Percentiles rank a stretch among this genome's conserved stretches.
These are phyloP conservation scores for Leucoraja ocellata DNA, from an alignment of 2,797 vertebrate species.

Conservation along the genomic window DNA sequence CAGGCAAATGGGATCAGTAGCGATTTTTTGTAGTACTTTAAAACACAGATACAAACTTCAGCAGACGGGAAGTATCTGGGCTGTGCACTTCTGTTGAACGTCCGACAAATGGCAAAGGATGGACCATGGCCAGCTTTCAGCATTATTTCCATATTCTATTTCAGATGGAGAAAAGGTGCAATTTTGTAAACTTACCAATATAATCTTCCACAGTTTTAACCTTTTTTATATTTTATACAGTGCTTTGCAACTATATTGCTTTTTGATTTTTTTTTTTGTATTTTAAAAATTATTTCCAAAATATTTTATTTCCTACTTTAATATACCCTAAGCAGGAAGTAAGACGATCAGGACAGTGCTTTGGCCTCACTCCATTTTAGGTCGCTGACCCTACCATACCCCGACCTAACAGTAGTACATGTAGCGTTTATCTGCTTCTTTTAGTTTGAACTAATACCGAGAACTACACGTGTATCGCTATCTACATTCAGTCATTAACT, in stretches of 20 bases:
- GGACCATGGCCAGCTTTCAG: conserved; percentile 77
- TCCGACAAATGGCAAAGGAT: conserved; percentile 69
- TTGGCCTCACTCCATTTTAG: conserved; percentile 77
- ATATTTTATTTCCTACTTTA: conserved; percentile 74
- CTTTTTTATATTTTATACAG: conserved; percentile 82
- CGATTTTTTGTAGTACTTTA: conserved; percentile 68
- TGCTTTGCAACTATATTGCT: conserved; percentile 87
- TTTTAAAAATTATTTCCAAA: conserved; percentile 60
- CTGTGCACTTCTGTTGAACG: conserved; percentile 72
- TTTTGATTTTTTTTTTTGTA: conserved; percentile 65
- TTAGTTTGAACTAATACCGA: conserved; percentile 73
- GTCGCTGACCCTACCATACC: conserved; percentile 71
- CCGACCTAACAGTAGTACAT: conserved; percentile 78
- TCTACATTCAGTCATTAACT: conserved; percentile 84
- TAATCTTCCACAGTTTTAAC: conserved; percentile 84
- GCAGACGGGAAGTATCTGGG: conserved; percentile 54
- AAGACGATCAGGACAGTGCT: conserved; percentile 76
- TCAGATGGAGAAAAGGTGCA: conserved; percentile 79
- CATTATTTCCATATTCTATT: conserved; percentile 77
- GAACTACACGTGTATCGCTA: conserved; percentile 78
- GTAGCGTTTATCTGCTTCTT: conserved; percentile 64
- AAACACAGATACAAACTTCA: conserved; percentile 72
- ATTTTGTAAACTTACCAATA: conserved; percentile 85
- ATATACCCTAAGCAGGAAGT: conserved; percentile 77
- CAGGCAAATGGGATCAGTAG: conserved; percentile 73